Percentiles rank a stretch among this genome's conserved stretches.
Conservation (phyloP, 2,113 vertebrate genomes). For the Gasterosteus nipponicus region DNA sequence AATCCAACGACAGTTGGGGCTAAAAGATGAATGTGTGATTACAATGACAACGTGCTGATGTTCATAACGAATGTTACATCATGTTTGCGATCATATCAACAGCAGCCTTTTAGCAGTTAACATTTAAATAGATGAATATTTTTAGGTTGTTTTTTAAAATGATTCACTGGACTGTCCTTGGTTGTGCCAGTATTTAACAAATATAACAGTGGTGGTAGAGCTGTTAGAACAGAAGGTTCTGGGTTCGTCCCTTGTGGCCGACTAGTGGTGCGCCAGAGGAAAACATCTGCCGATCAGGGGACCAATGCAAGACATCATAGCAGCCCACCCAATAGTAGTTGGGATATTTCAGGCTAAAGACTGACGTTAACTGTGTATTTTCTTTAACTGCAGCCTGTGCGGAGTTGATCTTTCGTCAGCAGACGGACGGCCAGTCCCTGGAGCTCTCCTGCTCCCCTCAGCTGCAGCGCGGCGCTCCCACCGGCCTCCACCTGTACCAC, state of each 20-base stretch:
- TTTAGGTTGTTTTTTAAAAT: background rate
- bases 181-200: background rate
- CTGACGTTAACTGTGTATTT: background rate
- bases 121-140: background rate
- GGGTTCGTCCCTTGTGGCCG: background rate
- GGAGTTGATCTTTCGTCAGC: constrained; percentile 51
- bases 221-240: background rate
- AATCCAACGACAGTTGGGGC: background rate
- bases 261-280: background rate
- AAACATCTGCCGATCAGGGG: background rate
- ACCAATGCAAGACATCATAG: background rate
- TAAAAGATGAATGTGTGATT: too few species aligned
- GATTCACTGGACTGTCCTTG: background rate
- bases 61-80: background rate
- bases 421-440: constrained; percentile 50
- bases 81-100: background rate
- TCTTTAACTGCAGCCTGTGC: constrained; percentile 42
- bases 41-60: background rate
- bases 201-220: background rate
- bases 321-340: background rate
- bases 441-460: constrained; percentile 54
- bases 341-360: background rate
- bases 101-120: background rate
- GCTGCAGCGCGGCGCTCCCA: constrained; percentile 18
- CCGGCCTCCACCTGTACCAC: constrained; percentile 64